Evolutionary conservation across 2,888 invertebrate species (phyloP).

Genomic region (Machimus rusticus): DNA sequence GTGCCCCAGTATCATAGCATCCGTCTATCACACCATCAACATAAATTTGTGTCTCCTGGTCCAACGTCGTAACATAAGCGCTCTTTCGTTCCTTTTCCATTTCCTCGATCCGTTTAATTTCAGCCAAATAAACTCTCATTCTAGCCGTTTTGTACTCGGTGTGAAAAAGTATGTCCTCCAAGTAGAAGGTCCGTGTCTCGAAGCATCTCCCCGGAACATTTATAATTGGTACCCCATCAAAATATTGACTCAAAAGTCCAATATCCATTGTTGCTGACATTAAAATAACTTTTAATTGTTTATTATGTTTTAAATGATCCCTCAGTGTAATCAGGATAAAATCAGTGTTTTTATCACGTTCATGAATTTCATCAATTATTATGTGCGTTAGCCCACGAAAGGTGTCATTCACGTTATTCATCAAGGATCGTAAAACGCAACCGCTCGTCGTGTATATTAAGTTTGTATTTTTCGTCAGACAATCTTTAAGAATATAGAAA

Average conservation of each 20-base stretch:
- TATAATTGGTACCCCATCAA: conserved; percentile 79
- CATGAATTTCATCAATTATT: conserved; percentile 94
- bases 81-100: neutral
- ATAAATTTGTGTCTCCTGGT: conserved; percentile 64
- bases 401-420: conserved; percentile 70
- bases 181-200: conserved; percentile 77
- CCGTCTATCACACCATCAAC: conserved; percentile 61
- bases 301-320: conserved; percentile 74
- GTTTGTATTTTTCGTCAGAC: conserved; percentile 54
- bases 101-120: conserved; percentile 45
- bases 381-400: conserved; percentile 72
- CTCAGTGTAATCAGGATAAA: conserved; percentile 87
- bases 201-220: conserved; percentile 78
- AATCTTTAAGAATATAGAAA: conserved; percentile 50
- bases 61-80: conserved; percentile 46
- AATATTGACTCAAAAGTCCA: conserved; percentile 81
- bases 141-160: conserved; percentile 56
- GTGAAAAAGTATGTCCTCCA: conserved; percentile 81
- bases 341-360: conserved; percentile 91
- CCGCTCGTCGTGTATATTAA: conserved; percentile 60
- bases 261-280: conserved; percentile 96
- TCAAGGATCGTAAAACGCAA: conserved; percentile 76
- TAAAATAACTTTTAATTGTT: conserved; percentile 80
- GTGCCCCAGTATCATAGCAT: conserved; percentile 56
- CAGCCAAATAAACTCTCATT: conserved; percentile 53